Base-by-base conservation (phyloP, 1,140 invertebrate species). In the Wiebesia pumilae region DNA sequence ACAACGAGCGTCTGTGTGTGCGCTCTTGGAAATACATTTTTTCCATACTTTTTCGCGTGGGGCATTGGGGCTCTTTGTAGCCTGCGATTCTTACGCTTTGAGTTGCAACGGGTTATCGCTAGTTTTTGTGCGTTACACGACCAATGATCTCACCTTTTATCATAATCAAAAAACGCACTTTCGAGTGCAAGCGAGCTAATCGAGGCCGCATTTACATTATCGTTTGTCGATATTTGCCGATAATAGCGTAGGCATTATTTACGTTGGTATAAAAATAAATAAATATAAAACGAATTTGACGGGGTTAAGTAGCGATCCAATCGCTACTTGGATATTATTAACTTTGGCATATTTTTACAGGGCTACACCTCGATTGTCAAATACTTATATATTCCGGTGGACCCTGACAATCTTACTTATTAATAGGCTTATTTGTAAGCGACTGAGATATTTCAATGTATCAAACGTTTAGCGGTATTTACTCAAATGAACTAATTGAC, bases 1-100 rank as follows among this genome's bases (percentile, higher is more conserved):
- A 51, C 33, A 12, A 43, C 30, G 58, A 81, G 27, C 78, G 19
- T 7, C 16, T 12, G 47, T 54, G 27, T 30, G 27, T 40, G 38
- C 38, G 47, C 35, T 38, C 62, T 69, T 38, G 78, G 35, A 62
- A 62, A n/a, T 80, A 38, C 54, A 54, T 10, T 80, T 80, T 80
- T 65, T n/a, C 51, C 16, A 2, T 12, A 3, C 7, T 54, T 51
- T 51, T 77, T 77, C 75, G 21, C 24, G 75, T 14, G 75, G 51
- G n/a, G 75, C 1, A 35, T 35, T n/a, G 69, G n/a, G 30, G 30
- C 67, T 69, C 67, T 69, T 69, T 69, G 67, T 69, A 58, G 33
- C 10, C 7, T 21, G 71, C 38, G 71, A 27, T 27, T 40, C 21
- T 35, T 43, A 27, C 4, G 24, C 71, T 75, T 75, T 75, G 71